Conservation (phyloP, 2,888 invertebrate genomes). For the Tiliacea citrago region DNA sequence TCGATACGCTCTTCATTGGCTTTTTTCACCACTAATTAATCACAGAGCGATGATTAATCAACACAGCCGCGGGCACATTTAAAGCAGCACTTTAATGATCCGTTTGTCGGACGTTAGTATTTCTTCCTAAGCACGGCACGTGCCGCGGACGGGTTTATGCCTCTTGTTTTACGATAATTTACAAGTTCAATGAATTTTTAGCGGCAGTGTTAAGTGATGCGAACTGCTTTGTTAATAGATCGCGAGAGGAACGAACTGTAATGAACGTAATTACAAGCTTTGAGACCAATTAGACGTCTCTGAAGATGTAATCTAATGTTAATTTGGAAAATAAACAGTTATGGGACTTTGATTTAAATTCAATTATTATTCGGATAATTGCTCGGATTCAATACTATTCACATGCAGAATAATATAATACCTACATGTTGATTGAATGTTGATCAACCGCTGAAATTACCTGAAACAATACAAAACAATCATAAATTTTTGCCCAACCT, state of each 20-base stretch:
- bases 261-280: conserved; percentile 51
- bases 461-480: conserved; percentile 76
- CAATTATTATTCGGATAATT: conserved; percentile 19
- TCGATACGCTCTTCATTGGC: conserved; percentile 77
- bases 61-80: conserved; percentile 81
- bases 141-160: conserved; percentile 80
- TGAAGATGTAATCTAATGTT: conserved; percentile 31
- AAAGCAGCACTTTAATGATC: conserved; percentile 85
- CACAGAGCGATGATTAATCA: conserved; percentile 86
- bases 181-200: conserved; percentile 77
- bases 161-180: conserved; percentile 75
- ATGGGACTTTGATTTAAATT: conserved; percentile 9
- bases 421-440: conserved; percentile 25
- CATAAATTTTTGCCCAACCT: conserved; percentile 56
- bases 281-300: conserved; percentile 35
- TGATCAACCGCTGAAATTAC: conserved; percentile 68
- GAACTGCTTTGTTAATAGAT: conserved; percentile 62
- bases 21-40: conserved; percentile 84
- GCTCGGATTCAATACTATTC: conserved; percentile 9
- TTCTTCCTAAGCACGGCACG: conserved; percentile 76
- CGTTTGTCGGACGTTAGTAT: conserved; percentile 83
- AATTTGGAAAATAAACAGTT: conserved; percentile 36
- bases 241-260: conserved; percentile 39
- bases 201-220: conserved; percentile 64
- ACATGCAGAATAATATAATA: conserved; percentile 7